Evolutionary conservation across 2,113 vertebrate species (phyloP), one percentile per base, ranked within the genome.

Genomic region (Siniperca chuatsi): DNA sequence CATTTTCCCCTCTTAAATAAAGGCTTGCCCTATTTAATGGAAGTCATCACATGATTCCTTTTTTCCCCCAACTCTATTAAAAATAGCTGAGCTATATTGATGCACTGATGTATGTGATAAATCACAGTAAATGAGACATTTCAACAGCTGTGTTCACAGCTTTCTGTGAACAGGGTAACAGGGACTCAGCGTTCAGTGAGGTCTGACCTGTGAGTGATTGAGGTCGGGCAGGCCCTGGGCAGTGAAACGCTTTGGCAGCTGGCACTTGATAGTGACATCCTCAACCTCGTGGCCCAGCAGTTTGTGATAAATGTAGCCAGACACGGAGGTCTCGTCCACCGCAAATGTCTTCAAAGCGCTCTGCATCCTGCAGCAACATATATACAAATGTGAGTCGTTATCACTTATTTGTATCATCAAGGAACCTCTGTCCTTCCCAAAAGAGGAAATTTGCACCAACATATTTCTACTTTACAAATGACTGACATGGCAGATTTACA

Each of bases 191-290:
- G 13, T 67, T 33, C 13, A 16, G 20, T 16, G 9, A 4, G 13
- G 29, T 60, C 84, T 82, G 83, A 99, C 98, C 98, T 99, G 98
- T 64, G 98, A 99, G 92, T 99, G 98, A 93, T 99, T 99, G 92
- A 99, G 98, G 94, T 99, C 98, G 0, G 98, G 98, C 16, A 99
- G 97, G 5, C 98, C 98, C 87, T 97, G 98, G 4, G 98, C 98
- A 20, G 98, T 99, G 93, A 99, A 99, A 75, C 98, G 98, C 85
- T 99, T 99, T 33, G 98, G 98, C 85, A 99, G 95, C 95, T 99
- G 98, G 93, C 98, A 99, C 94, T 99, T 99, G 90, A 99, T 98
- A 84, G 99, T 97, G n/a, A 99, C 98, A 23, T 99, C 98, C 77
- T 99, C 98, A 21, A 99, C 98, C 93, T 99, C 98, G 0, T 99